Conservation (phyloP, 2,888 invertebrate species). For the Yponomeuta evonymella region DNA sequence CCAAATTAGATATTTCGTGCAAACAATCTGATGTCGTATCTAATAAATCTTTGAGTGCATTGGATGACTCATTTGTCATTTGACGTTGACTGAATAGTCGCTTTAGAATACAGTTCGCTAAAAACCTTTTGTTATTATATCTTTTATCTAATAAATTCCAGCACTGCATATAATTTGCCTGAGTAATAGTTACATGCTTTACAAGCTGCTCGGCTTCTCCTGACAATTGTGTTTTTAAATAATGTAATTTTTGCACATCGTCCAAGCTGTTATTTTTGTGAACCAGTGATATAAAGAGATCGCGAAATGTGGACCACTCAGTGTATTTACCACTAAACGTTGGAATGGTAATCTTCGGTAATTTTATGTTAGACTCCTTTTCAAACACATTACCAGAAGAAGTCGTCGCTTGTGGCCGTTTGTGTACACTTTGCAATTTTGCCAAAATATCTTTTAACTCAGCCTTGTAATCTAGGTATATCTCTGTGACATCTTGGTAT, state of each 20-base stretch:
- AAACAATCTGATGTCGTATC: slow-evolving; percentile 21
- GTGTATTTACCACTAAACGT: slow-evolving; percentile 20
- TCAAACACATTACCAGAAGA: neutral
- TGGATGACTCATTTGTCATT: slow-evolving; percentile 10
- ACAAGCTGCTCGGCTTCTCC: slow-evolving; percentile 19
- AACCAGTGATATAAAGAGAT: slow-evolving; percentile 20
- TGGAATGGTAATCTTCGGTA: slow-evolving; percentile 21
- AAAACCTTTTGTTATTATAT: too few relatives aligned
- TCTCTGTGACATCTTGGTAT: neutral
- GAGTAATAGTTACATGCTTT: slow-evolving; percentile 19
- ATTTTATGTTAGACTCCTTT: neutral
- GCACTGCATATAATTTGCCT: slow-evolving; percentile 19
- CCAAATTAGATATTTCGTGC: slow-evolving; percentile 14
- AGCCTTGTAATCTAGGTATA: neutral
- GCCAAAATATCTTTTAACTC: neutral
- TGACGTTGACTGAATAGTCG: neutral
- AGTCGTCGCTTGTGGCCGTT: neutral
- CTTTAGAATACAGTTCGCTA: too few relatives aligned
- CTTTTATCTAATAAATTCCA: too few relatives aligned
- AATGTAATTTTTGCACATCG: slow-evolving; percentile 19
- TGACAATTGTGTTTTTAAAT: too few relatives aligned
- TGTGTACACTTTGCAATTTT: neutral
- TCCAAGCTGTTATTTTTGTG: slow-evolving; percentile 17
- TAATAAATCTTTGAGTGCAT: slow-evolving; percentile 18
- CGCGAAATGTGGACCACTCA: slow-evolving; percentile 21